Evolutionary conservation across 1,140 invertebrate species (phyloP).

Genomic region (Notospermus geniculatus): DNA sequence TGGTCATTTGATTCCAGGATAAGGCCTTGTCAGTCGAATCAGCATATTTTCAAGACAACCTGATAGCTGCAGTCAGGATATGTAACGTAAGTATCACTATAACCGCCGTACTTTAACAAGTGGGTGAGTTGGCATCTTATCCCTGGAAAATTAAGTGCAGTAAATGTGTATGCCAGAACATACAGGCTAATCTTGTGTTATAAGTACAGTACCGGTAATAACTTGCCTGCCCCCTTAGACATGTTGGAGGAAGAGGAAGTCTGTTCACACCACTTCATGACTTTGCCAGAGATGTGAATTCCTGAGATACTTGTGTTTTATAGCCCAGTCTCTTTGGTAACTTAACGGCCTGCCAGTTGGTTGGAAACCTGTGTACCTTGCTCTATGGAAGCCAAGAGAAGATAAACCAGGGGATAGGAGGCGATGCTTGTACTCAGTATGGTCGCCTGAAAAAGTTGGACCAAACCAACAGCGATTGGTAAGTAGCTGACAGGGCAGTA

Average conservation of each 20-base stretch:
- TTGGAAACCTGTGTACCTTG: conserved; percentile 70
- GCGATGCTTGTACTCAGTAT: conserved; percentile 21
- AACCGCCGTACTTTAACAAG: too few relatives aligned
- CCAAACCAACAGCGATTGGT: background rate
- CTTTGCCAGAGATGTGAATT: background rate
- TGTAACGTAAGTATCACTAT: conserved; percentile 60
- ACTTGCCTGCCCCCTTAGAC: too few relatives aligned
- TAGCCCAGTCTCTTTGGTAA: conserved; percentile 33
- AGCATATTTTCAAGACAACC: conserved; percentile 58
- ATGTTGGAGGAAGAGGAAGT: too few relatives aligned
- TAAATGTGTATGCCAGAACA: too few relatives aligned
- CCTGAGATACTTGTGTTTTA: conserved; percentile 5
- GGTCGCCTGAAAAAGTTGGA: background rate
- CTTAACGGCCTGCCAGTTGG: conserved; percentile 64
- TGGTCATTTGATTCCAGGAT: conserved; percentile 18
- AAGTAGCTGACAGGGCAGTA: background rate
- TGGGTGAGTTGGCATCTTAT: too few relatives aligned
- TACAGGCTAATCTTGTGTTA: too few relatives aligned
- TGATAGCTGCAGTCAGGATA: conserved; percentile 55
- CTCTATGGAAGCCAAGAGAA: conserved; percentile 56
- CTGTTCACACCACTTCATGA: too few relatives aligned
- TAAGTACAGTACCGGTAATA: too few relatives aligned
- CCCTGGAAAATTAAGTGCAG: too few relatives aligned
- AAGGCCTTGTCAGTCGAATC: conserved; percentile 43
- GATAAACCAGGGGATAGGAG: background rate